A percentile compares a stretch with the other conserved stretches of the same genome.
Conservation (phyloP, 2,113 vertebrate genomes). For the Hippocampus zosterae region DNA sequence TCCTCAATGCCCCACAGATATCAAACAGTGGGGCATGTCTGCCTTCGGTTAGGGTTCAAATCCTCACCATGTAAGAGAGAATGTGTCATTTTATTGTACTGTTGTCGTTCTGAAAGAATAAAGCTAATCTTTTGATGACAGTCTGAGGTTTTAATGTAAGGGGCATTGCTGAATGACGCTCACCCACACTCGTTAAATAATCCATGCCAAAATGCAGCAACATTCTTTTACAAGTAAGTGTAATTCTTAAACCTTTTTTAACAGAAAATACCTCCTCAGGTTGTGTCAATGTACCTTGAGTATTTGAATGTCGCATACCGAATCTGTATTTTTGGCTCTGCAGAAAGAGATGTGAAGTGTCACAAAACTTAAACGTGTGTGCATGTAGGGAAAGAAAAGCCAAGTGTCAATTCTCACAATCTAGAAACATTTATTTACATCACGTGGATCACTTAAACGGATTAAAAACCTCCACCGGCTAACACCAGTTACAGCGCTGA, state of each 20-base stretch:
- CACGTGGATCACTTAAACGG: slow-evolving; percentile 68
- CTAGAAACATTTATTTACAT: slow-evolving; percentile 75
- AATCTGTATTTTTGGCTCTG: neutral
- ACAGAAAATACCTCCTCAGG: too few species aligned
- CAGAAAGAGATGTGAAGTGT: neutral
- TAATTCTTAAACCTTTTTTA: too few species aligned
- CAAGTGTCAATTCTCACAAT: slow-evolving; percentile 51
- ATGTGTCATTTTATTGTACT: neutral
- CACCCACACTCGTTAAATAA: too few species aligned
- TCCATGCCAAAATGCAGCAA: too few species aligned
- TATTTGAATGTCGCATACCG: too few species aligned
- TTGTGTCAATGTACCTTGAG: too few species aligned
- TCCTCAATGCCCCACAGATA: slow-evolving; percentile 90
- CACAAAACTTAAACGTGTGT: neutral
- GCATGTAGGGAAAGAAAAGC: neutral
- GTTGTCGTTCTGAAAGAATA: neutral
- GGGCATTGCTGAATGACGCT: neutral
- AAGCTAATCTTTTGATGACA: neutral
- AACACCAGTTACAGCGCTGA: slow-evolving; percentile 47
- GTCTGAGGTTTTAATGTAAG: neutral
- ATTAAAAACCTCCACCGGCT: slow-evolving; percentile 57
- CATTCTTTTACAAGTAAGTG: too few species aligned
- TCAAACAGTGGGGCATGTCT: slow-evolving; percentile 89
- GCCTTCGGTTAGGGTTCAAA: slow-evolving; percentile 63
- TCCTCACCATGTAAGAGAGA: neutral